Conservation (phyloP, 2,888 invertebrate genomes). For the Nysson spinosus region DNA sequence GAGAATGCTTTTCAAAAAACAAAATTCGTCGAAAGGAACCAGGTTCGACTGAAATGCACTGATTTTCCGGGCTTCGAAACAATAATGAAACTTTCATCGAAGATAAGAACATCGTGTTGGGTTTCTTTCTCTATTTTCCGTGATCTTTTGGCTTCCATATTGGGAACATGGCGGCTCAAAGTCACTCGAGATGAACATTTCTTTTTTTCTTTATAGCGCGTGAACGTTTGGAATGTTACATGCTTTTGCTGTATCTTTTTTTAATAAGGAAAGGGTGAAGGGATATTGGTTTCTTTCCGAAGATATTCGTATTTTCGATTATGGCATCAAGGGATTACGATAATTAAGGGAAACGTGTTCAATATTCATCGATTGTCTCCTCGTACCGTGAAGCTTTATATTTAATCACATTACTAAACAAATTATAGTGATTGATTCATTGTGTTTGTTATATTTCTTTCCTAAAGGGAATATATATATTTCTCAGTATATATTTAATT, state of each 20-base stretch:
- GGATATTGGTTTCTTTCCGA: conserved; percentile 24
- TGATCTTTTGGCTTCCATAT: not conserved
- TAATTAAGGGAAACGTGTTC: too few relatives aligned
- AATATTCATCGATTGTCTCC: too few relatives aligned
- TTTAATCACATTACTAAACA: too few relatives aligned
- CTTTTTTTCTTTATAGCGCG: conserved; percentile 57
- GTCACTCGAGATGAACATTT: conserved; percentile 20
- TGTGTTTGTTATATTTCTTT: too few relatives aligned
- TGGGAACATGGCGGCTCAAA: conserved; percentile 35
- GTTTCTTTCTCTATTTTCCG: too few relatives aligned
- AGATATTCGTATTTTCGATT: conserved; percentile 40
- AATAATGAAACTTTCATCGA: conserved; percentile 8
- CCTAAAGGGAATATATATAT: too few relatives aligned
- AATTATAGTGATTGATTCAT: too few relatives aligned
- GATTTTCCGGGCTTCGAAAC: too few relatives aligned
- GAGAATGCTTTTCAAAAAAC: too few relatives aligned
- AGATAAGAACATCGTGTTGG: too few relatives aligned
- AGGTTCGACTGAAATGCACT: conserved; percentile 45
- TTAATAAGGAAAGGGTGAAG: conserved; percentile 39
- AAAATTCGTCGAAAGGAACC: conserved; percentile 9
- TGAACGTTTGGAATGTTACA: conserved; percentile 73
- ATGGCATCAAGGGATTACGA: not conserved
- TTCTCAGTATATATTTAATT: too few relatives aligned
- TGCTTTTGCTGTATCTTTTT: conserved; percentile 53
- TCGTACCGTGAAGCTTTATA: not conserved